Percentiles rank a stretch among this genome's conserved stretches.
Conservation (phyloP, 1,140 invertebrate species). For the Pogonus chalceus region DNA sequence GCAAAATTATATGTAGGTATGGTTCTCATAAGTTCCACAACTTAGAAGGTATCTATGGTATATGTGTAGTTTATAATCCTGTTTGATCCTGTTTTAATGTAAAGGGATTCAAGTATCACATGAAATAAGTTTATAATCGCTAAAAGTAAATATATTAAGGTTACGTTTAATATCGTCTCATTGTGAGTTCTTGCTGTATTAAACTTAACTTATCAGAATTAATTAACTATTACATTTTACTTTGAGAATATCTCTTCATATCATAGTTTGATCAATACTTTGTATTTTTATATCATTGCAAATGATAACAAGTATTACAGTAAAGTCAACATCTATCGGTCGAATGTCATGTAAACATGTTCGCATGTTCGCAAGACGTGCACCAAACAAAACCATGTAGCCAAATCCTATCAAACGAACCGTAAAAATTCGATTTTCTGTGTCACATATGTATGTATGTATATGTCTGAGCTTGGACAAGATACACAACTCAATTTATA, state of each 20-base stretch:
- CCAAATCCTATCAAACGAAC: slow-evolving; percentile 4
- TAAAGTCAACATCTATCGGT: not conserved
- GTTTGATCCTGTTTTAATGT: too few relatives aligned
- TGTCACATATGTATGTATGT: slow-evolving; percentile 2
- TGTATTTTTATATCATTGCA: not conserved
- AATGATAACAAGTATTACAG: not conserved
- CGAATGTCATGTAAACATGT: not conserved
- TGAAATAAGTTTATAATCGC: too few relatives aligned
- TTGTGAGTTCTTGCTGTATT: too few relatives aligned
- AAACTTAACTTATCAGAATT: not conserved
- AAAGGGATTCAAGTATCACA: too few relatives aligned
- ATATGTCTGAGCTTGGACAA: not conserved
- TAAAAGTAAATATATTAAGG: too few relatives aligned
- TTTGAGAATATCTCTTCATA: not conserved
- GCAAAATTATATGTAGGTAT: too few relatives aligned
- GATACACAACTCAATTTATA: not conserved
- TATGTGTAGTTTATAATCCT: too few relatives aligned
- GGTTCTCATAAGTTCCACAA: too few relatives aligned
- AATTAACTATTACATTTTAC: not conserved
- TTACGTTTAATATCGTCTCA: too few relatives aligned
- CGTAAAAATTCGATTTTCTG: not conserved
- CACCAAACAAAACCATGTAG: not conserved
- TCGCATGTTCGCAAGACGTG: not conserved
- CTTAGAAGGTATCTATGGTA: too few relatives aligned
- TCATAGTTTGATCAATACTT: not conserved